phyloP scores from a whole-genome alignment of 53 echinoderm and acorn worm species.

The Hippasteria phrygiana region DNA sequence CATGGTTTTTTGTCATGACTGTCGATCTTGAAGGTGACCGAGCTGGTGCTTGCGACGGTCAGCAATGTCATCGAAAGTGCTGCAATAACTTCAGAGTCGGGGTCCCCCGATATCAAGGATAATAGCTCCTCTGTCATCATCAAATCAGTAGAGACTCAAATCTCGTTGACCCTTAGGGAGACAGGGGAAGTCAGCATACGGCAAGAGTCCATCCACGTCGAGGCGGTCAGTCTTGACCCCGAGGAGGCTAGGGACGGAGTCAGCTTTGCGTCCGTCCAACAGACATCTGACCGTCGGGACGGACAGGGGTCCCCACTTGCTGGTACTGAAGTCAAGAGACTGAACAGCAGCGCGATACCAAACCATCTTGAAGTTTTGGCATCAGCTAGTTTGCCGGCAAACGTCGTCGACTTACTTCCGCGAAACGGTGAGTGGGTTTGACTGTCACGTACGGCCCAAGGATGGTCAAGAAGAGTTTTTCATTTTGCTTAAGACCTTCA shows the following conservation, averaged over 20 bases:
- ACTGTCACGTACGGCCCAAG: background rate
- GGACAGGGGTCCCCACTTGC: background rate
- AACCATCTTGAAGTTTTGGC: conserved; percentile 10
- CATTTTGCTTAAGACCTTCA: too few relatives aligned
- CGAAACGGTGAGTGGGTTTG: background rate
- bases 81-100: background rate
- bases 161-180: conserved; percentile 13
- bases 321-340: background rate
- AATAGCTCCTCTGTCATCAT: conserved; percentile 26
- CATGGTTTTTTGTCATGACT: background rate
- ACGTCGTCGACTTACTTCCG: conserved; percentile 3
- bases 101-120: background rate
- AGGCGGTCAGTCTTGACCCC: conserved; percentile 32
- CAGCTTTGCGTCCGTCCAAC: conserved; percentile 23
- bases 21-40: conserved; percentile 48
- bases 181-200: conserved; percentile 23
- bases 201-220: conserved; percentile 12
- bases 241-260: background rate
- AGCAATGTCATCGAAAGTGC: conserved; percentile 47
- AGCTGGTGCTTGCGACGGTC: conserved; percentile 63
- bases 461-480: too few relatives aligned
- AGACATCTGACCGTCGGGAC: background rate
- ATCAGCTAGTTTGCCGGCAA: background rate
- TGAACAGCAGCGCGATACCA: background rate
- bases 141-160: conserved; percentile 51